These are phyloP conservation scores for Gymnoscelis rufifasciata DNA, from an alignment of 2,888 invertebrate genomes.

Conservation along the genomic window DNA sequence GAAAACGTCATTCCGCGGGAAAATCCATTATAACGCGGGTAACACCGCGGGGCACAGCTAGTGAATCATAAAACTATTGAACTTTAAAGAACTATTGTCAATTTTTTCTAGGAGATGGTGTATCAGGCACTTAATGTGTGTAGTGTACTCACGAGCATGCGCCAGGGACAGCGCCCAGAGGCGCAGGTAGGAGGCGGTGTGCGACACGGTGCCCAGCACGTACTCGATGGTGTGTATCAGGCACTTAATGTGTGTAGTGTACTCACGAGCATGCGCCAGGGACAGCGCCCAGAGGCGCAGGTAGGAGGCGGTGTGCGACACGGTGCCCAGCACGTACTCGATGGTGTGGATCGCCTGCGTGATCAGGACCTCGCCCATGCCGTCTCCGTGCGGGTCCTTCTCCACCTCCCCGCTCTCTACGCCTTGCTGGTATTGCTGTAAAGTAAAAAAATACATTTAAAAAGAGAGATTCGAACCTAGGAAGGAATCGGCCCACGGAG, in stretches of 20 bases:
- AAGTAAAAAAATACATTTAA: background rate
- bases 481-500: no score
- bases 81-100: no score
- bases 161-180: constrained; percentile 94
- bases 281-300: constrained; percentile 94
- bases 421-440: constrained; percentile 54
- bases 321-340: constrained; percentile 93
- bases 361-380: constrained; percentile 87
- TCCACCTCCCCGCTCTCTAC: constrained; percentile 55
- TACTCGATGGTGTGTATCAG: constrained; percentile 94
- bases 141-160: constrained; percentile 59
- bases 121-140: no score
- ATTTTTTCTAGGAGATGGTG: no score
- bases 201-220: constrained; percentile 92
- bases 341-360: constrained; percentile 94
- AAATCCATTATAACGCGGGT: no score
- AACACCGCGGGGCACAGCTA: no score
- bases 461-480: no score
- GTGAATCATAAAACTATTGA: no score
- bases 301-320: constrained; percentile 95
- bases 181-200: constrained; percentile 93
- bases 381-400: constrained; percentile 52
- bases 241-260: constrained; percentile 60
- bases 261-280: constrained; percentile 91
- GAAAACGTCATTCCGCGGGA: no score